A percentile compares a stretch with the other conserved stretches of the same genome.
phyloP scores from a whole-genome alignment of 2,113 vertebrate species.

The Amazona vittata region DNA sequence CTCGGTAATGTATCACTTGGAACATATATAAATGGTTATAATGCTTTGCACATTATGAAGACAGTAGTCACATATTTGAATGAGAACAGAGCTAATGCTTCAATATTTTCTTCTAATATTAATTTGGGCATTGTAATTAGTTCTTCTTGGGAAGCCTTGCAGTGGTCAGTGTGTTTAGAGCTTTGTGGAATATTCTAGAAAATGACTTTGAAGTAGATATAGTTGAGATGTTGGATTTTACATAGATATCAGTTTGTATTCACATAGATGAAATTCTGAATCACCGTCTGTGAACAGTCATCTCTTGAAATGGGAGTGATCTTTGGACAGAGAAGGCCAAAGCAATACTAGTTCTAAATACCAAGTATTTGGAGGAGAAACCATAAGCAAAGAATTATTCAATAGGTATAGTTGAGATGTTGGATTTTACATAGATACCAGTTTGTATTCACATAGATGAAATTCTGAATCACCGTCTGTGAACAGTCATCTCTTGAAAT shows the following conservation, averaged over 20 bases:
- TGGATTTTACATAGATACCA: constrained; percentile 3
- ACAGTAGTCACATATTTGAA: constrained; percentile 45
- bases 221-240: constrained; percentile 23
- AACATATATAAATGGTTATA: constrained; percentile 46
- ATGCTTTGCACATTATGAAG: constrained; percentile 40
- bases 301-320: not conserved
- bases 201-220: not conserved
- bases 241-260: constrained; percentile 1
- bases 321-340: not conserved
- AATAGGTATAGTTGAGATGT: not conserved
- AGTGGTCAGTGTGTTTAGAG: constrained; percentile 8
- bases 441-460: constrained; percentile 24
- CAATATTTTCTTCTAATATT: constrained; percentile 47
- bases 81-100: constrained; percentile 22
- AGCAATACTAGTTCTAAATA: constrained; percentile 9
- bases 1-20: constrained; percentile 51
- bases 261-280: constrained; percentile 16
- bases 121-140: constrained; percentile 53
- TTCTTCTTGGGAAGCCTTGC: constrained; percentile 51
- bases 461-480: not conserved
- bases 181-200: constrained; percentile 35
- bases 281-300: not conserved
- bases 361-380: not conserved
- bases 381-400: not conserved
- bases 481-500: constrained; percentile 19